Evolutionary conservation across 2,888 invertebrate genomes (phyloP).

Genomic region (Ditylenchus weischeri): DNA sequence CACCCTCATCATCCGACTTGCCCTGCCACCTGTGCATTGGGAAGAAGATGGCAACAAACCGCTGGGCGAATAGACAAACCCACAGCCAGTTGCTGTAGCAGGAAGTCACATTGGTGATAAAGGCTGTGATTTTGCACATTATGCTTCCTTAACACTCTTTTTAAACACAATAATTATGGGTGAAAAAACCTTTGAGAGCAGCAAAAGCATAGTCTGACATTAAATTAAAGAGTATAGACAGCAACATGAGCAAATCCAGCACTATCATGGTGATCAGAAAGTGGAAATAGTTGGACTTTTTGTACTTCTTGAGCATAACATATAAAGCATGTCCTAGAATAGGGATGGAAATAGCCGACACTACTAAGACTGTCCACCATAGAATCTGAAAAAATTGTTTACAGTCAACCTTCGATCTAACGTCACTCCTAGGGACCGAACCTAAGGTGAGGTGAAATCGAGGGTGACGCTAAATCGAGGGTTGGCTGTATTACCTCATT

Average conservation of each 20-base stretch:
- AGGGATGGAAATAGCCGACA: slow-evolving; percentile 24
- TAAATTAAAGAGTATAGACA: slow-evolving; percentile 44
- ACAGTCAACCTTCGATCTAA: no score
- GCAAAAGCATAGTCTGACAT: slow-evolving; percentile 33
- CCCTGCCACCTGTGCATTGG: slow-evolving; percentile 40
- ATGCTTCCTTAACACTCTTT: slow-evolving; percentile 39
- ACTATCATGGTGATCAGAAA: slow-evolving; percentile 44
- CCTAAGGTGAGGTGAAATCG: no score
- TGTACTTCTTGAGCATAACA: slow-evolving; percentile 30
- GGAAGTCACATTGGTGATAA: slow-evolving; percentile 45
- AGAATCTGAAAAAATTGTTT: slow-evolving; percentile 12
- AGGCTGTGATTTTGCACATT: slow-evolving; percentile 47
- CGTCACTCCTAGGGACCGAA: no score
- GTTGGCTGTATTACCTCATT: no score
- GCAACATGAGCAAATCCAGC: slow-evolving; percentile 41
- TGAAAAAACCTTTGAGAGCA: slow-evolving; percentile 4
- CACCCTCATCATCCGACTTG: slow-evolving; percentile 26
- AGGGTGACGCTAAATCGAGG: no score
- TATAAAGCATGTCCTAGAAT: slow-evolving; percentile 28
- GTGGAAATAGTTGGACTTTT: slow-evolving; percentile 46
- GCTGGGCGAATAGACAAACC: slow-evolving; percentile 47
- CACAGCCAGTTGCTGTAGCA: slow-evolving; percentile 51
- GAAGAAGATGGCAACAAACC: slow-evolving; percentile 46
- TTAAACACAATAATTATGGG: background rate
- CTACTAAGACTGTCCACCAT: slow-evolving; percentile 29